phyloP scores from a whole-genome alignment of 2,888 invertebrate species.

The Azorinus chamasolen region DNA sequence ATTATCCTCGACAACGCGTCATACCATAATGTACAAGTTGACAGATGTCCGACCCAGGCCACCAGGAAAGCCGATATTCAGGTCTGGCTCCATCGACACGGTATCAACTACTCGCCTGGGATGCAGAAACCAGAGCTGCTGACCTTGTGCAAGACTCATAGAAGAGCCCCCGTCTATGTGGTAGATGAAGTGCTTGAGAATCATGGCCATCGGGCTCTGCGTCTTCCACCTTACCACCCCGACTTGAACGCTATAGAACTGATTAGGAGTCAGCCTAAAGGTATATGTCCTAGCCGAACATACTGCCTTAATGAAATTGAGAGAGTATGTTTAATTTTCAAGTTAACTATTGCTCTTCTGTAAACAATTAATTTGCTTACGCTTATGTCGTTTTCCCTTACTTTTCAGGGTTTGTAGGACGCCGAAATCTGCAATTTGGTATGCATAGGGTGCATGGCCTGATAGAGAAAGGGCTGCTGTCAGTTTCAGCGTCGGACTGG shows the following conservation, averaged over 20 bases:
- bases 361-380: too few species aligned
- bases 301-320: too few species aligned
- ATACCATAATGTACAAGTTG: constrained; percentile 22
- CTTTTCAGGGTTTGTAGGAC: too few species aligned
- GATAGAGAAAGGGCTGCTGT: too few species aligned
- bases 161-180: not conserved
- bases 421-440: too few species aligned
- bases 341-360: too few species aligned
- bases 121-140: constrained; percentile 19
- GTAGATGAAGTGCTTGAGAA: not conserved
- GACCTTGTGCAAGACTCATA: constrained; percentile 8
- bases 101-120: not conserved
- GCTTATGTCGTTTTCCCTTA: too few species aligned
- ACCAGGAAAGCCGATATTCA: constrained; percentile 11
- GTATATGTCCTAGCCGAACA: not conserved
- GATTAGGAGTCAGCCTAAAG: constrained; percentile 18
- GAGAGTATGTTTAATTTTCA: too few species aligned
- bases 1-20: constrained; percentile 20
- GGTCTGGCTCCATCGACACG: too few species aligned
- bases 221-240: constrained; percentile 14
- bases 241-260: constrained; percentile 26
- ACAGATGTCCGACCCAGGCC: constrained; percentile 8
- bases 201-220: constrained; percentile 8
- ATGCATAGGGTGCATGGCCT: too few species aligned
- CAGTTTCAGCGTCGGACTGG: too few species aligned